Evolutionary conservation across 2,797 vertebrate genomes (phyloP).

Genomic region (Sebastes melanostomus): DNA sequence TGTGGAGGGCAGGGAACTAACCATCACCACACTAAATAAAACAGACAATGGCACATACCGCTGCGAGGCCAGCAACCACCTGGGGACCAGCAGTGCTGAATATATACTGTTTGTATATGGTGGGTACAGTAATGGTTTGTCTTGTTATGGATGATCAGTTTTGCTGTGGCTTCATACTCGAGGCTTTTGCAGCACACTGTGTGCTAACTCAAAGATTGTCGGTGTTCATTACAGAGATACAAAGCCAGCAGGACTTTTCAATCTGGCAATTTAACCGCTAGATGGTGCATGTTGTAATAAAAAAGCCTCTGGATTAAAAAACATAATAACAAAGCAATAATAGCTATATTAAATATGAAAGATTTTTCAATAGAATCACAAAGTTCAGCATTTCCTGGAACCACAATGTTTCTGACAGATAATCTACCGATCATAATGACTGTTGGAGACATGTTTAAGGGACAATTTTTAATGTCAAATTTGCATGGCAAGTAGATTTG

Average conservation of each 20-base stretch:
- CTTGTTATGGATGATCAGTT: constrained; percentile 9
- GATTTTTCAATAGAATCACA: not conserved
- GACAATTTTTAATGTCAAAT: not conserved
- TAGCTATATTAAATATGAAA: not conserved
- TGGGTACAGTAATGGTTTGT: constrained; percentile 77
- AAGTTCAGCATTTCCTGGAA: not conserved
- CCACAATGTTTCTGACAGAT: not conserved
- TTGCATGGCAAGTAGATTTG: not conserved
- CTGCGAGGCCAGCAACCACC: constrained; percentile 95
- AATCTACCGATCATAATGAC: not conserved
- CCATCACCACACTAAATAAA: constrained; percentile 96
- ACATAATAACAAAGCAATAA: not conserved
- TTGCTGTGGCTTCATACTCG: constrained; percentile 5
- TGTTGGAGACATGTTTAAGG: not conserved
- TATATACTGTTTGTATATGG: constrained; percentile 97
- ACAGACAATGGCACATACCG: constrained; percentile 99
- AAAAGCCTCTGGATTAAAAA: not conserved
- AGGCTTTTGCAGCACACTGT: not conserved
- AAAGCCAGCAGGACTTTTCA: not conserved
- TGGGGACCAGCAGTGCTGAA: constrained; percentile 94
- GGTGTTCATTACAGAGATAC: not conserved
- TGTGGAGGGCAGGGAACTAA: constrained; percentile 94
- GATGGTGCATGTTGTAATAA: not conserved
- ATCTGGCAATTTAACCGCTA: not conserved
- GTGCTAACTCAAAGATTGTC: not conserved